A percentile compares a stretch with the other conserved stretches of the same genome.
Conservation (phyloP, 2,888 invertebrate species). For the Sphaerophoria taeniata region DNA sequence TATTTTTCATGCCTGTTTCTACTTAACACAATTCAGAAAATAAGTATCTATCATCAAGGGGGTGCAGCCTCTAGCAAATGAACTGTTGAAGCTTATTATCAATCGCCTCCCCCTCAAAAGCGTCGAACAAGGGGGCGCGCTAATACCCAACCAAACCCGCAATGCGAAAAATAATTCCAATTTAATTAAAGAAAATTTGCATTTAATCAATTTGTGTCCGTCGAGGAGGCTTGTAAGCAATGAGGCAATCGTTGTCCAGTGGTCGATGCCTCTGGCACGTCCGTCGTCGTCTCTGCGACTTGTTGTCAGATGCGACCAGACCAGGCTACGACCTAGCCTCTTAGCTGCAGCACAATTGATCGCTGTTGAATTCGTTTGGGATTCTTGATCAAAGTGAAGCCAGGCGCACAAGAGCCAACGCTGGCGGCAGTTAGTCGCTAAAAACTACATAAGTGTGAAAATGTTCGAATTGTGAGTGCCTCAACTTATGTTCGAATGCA, state of each 20-base stretch:
- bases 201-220: slow-evolving; percentile 63
- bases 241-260: slow-evolving; percentile 44
- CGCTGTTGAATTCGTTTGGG: background rate
- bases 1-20: slow-evolving; percentile 21
- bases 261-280: background rate
- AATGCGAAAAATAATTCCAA: slow-evolving; percentile 60
- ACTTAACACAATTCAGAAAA: background rate
- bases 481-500: slow-evolving; percentile 27
- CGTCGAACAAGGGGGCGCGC: background rate
- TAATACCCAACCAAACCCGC: background rate
- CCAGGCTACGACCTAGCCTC: slow-evolving; percentile 16
- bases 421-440: slow-evolving; percentile 13
- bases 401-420: slow-evolving; percentile 26
- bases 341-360: background rate
- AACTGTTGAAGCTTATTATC: slow-evolving; percentile 8
- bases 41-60: slow-evolving; percentile 31
- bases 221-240: slow-evolving; percentile 54
- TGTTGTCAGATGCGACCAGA: slow-evolving; percentile 1
- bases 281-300: no score
- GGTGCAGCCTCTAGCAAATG: slow-evolving; percentile 24
- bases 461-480: slow-evolving; percentile 38
- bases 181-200: slow-evolving; percentile 73
- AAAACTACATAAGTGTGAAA: slow-evolving; percentile 66
- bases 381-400: slow-evolving; percentile 44
- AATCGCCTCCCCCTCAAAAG: slow-evolving; percentile 10